phyloP scores from a whole-genome alignment of 2,797 vertebrate genomes.

The Lagocephalus sceleratus region DNA sequence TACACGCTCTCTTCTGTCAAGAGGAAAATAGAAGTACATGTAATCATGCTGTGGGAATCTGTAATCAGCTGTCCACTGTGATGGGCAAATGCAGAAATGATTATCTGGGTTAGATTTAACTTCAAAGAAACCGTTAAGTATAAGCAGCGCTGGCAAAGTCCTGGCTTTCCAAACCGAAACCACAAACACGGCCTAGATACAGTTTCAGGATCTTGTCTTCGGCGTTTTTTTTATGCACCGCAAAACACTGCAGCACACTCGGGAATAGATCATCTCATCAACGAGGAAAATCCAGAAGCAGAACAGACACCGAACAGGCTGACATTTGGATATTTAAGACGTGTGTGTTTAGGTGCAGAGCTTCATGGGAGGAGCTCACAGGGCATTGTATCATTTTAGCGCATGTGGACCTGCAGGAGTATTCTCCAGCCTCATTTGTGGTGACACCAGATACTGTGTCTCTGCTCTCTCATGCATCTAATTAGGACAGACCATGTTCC shows the following conservation, averaged over 20 bases:
- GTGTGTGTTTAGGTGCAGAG: too few relatives aligned
- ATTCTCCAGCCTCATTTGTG: slow-evolving; percentile 54
- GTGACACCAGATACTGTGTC: slow-evolving; percentile 51
- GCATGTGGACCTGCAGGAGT: slow-evolving; percentile 49
- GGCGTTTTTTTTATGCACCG: slow-evolving; percentile 18
- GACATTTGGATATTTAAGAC: too few relatives aligned
- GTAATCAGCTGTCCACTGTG: neutral
- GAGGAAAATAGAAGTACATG: too few relatives aligned
- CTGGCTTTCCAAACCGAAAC: neutral
- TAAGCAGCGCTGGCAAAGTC: slow-evolving; percentile 15
- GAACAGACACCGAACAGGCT: too few relatives aligned
- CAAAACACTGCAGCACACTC: slow-evolving; percentile 8
- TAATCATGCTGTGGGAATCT: neutral
- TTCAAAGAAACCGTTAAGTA: slow-evolving; percentile 11
- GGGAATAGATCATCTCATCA: neutral
- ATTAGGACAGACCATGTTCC: slow-evolving; percentile 68
- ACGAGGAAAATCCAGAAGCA: too few relatives aligned
- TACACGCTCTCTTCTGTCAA: neutral
- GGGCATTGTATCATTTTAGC: slow-evolving; percentile 70
- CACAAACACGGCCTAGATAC: slow-evolving; percentile 14
- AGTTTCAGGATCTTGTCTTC: slow-evolving; percentile 16
- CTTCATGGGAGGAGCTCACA: slow-evolving; percentile 36
- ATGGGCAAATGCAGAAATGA: neutral
- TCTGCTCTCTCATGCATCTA: slow-evolving; percentile 65
- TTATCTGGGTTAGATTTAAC: neutral